Conservation (phyloP, 2,888 invertebrate genomes). For the Tiliacea aurago region DNA sequence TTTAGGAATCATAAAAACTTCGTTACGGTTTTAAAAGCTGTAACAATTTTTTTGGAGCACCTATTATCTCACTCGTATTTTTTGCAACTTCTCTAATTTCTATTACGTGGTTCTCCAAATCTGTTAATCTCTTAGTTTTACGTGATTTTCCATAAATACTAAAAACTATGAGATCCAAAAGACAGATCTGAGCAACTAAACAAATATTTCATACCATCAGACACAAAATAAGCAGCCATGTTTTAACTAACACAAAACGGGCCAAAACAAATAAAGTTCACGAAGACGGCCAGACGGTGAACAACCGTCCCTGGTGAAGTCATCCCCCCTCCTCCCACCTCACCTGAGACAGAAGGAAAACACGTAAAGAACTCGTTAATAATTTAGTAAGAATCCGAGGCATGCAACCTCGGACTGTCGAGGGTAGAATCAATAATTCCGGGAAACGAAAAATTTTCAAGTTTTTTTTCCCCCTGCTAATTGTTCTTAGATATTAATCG, state of each 20-base stretch:
- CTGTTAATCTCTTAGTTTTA: neutral
- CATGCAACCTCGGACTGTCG: conserved; percentile 22
- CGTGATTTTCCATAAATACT: neutral
- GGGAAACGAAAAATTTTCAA: conserved; percentile 15
- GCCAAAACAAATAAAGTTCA: conserved; percentile 51
- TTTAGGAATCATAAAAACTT: conserved; percentile 22
- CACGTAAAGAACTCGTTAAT: conserved; percentile 32
- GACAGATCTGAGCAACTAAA: neutral
- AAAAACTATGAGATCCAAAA: neutral
- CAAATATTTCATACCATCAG: neutral
- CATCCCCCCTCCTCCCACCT: neutral
- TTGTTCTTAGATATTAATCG: neutral
- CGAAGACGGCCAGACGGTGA: conserved; percentile 48
- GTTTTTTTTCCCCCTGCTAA: neutral
- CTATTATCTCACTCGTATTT: neutral
- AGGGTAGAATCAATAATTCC: conserved; percentile 34
- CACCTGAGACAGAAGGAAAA: conserved; percentile 43
- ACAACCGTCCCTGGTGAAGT: conserved; percentile 52
- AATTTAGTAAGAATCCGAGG: conserved; percentile 32
- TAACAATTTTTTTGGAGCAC: neutral
- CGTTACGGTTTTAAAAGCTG: conserved; percentile 10
- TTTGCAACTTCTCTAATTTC: conserved; percentile 10
- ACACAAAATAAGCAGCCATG: neutral
- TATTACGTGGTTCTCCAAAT: neutral
- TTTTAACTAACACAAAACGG: conserved; percentile 21